These are phyloP conservation scores for Athripsodes cinereus DNA, from an alignment of 2,888 invertebrate genomes.

Conservation along the genomic window DNA sequence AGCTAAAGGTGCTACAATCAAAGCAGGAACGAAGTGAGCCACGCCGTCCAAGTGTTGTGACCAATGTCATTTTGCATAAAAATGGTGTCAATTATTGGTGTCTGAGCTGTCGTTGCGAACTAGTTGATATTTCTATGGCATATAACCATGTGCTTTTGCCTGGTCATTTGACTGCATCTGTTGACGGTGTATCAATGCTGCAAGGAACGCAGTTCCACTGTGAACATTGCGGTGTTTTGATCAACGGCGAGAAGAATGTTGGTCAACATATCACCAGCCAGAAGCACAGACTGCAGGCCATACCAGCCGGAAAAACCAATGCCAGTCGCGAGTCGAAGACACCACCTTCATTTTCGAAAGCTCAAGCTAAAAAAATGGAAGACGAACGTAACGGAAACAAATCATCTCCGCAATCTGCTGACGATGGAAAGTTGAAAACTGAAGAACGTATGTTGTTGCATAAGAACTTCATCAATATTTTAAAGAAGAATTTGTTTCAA, in stretches of 20 bases:
- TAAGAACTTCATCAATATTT: slow-evolving; percentile 11
- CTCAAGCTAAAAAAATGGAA: slow-evolving; percentile 9
- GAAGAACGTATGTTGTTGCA: slow-evolving; percentile 12
- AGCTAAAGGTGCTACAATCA: not conserved
- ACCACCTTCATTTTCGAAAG: slow-evolving; percentile 6
- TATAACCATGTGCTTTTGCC: slow-evolving; percentile 16
- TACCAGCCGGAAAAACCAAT: not conserved
- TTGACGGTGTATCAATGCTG: slow-evolving; percentile 16
- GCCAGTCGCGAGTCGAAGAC: not conserved
- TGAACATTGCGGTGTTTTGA: slow-evolving; percentile 16
- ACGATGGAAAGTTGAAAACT: not conserved
- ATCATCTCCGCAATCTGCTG: not conserved
- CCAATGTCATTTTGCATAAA: slow-evolving; percentile 18
- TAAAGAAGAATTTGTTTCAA: slow-evolving; percentile 8
- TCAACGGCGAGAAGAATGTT: slow-evolving; percentile 23
- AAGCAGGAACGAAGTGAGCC: too few species aligned
- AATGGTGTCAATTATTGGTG: slow-evolving; percentile 22
- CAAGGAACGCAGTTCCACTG: slow-evolving; percentile 18
- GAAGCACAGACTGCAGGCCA: slow-evolving; percentile 15
- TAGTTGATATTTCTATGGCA: slow-evolving; percentile 14
- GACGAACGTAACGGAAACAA: not conserved
- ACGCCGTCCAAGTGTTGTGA: not conserved
- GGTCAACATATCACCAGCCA: slow-evolving; percentile 18
- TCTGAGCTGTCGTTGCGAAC: slow-evolving; percentile 10
- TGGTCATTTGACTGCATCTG: slow-evolving; percentile 8